These are phyloP conservation scores for Caenorhabditis zanzibari DNA, from an alignment of 2,888 invertebrate species.

Conservation along the genomic window DNA sequence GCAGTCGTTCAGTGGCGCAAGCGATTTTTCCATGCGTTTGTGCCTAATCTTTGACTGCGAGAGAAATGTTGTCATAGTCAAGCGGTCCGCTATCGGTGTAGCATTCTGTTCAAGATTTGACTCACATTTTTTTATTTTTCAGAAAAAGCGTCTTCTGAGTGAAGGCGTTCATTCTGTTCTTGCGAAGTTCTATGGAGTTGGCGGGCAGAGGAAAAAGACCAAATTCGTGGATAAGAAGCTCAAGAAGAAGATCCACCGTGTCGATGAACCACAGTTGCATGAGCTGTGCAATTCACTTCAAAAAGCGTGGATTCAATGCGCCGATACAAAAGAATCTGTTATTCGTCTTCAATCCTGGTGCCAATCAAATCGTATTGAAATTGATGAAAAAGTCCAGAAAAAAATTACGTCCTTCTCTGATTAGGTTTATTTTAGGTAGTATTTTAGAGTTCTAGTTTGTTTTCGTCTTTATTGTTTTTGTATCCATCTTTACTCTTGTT, in stretches of 20 bases:
- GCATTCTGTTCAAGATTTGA: constrained; percentile 68
- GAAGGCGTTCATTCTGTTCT: constrained; percentile 41
- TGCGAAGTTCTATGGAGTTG: constrained; percentile 54
- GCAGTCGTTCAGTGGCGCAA: constrained; percentile 69
- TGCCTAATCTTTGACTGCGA: constrained; percentile 68
- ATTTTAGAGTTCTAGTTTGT: constrained; percentile 33
- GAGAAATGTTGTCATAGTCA: constrained; percentile 53
- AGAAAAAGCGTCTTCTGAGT: constrained; percentile 21
- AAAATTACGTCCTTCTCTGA: constrained; percentile 12
- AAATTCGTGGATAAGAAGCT: constrained; percentile 38
- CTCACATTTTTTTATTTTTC: constrained; percentile 57
- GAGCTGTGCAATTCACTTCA: constrained; percentile 44
- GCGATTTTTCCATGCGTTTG: constrained; percentile 51
- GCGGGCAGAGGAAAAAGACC: constrained; percentile 19
- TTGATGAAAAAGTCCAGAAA: constrained; percentile 53
- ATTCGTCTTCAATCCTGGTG: constrained; percentile 54
- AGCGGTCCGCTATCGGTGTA: constrained; percentile 64
- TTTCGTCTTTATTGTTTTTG: constrained; percentile 20
- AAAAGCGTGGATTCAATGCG: constrained; percentile 60
- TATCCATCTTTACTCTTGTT: constrained; percentile 36
- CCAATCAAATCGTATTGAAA: constrained; percentile 53
- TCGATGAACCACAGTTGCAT: constrained; percentile 64
- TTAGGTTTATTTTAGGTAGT: constrained; percentile 17
- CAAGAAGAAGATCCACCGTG: constrained; percentile 61
- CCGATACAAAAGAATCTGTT: constrained; percentile 27